A percentile compares a stretch with the other conserved stretches of the same genome.
Conservation (phyloP, 2,797 vertebrate species). For the Hafferia zeledoni region DNA sequence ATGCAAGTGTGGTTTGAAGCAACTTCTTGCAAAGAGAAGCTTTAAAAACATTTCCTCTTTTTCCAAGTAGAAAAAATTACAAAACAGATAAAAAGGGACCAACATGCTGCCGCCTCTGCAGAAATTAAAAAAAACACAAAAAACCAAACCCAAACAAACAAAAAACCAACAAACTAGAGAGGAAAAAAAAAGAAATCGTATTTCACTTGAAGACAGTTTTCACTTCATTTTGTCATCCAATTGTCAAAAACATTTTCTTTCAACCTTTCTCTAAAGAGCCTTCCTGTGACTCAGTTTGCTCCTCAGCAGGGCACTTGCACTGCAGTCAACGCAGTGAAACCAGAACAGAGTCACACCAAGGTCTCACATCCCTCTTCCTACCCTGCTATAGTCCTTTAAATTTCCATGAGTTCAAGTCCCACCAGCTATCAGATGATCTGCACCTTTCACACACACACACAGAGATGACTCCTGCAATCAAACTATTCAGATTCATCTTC, state of each 20-base stretch:
- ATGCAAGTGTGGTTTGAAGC: neutral
- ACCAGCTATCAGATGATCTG: neutral
- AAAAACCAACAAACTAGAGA: no score
- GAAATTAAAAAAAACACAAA: neutral
- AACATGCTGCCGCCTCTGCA: neutral
- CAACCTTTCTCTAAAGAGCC: neutral
- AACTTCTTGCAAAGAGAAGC: neutral
- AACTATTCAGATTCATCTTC: neutral
- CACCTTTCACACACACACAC: neutral
- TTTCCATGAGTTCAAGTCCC: rapidly evolving
- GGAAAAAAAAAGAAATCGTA: neutral
- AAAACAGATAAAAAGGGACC: neutral
- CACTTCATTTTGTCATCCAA: neutral
- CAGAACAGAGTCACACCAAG: neutral
- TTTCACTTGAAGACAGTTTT: neutral
- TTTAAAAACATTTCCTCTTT: neutral
- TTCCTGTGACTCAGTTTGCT: neutral
- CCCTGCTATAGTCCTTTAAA: neutral
- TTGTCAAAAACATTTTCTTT: neutral
- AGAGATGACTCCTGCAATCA: neutral
- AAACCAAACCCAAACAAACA: neutral
- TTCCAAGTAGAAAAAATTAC: neutral
- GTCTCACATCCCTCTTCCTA: neutral
- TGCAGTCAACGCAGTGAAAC: neutral
- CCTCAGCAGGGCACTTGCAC: neutral